Base-by-base conservation (phyloP, 1,140 invertebrate species). In the Wasmannia auropunctata region DNA sequence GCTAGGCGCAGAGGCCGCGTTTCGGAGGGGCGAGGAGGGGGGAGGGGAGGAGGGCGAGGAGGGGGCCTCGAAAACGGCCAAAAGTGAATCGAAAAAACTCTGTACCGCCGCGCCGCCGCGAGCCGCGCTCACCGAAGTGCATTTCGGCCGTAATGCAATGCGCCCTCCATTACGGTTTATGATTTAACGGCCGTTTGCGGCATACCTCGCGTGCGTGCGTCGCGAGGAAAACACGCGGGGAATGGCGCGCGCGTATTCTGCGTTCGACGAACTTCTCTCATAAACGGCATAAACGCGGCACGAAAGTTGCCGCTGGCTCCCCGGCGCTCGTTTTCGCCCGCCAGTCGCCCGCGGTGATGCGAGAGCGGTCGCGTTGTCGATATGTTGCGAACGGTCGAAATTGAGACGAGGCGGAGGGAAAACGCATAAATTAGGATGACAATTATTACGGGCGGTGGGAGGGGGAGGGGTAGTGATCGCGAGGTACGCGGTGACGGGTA, bases 181-280 rank as follows among this genome's bases (percentile, higher is more conserved):
- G 79, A 83, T 83, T 74, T 83, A 83, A 83, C 79, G 51, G 40
- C 51, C 79, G 67, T 72, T 83, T 49, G 79, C 37, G 37, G 79
- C 79, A 74, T 83, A 83, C 54, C 79, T 83, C 67, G 79, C 79
- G 67, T 83, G 79, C 79, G 51, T 69, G 34, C 79, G 67, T 72
- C 79, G 79, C 79, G 79, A 67, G 76, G 67, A 46, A 72, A 83
- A 83, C 79, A 83, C 54, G 67, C 67, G 54, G 79, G 79, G 79
- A 74, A 83, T 83, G 79, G 51, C 51, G 65, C 65, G 62, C 77
- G 79, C 37, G 67, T 83, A 74, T 74, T 74, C 51, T 46, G 67
- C 79, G 79, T 74, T 83, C 79, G 79, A 83, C 79, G 51, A 83
- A 83, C 79, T 83, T 83, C 67, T 60, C 79, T 83, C 79, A 74